phyloP scores from a whole-genome alignment of 2,797 vertebrate species.

The Alosa sapidissima region DNA sequence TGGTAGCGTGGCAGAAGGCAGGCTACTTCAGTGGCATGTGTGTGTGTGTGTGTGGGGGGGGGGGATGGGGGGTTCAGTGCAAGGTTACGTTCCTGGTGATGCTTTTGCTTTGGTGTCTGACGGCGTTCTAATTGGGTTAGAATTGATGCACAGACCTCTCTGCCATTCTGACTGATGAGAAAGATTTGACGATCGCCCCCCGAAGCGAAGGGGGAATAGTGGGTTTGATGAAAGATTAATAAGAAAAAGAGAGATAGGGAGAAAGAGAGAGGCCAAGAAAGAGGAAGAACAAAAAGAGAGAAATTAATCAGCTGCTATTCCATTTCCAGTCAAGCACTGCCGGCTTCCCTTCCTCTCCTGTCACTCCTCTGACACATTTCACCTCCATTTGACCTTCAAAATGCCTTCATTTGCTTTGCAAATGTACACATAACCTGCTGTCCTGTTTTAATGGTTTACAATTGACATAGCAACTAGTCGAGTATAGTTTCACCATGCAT shows the following conservation, averaged over 20 bases:
- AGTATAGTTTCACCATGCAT: background rate
- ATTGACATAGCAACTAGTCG: background rate
- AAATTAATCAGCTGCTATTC: slow-evolving; percentile 4
- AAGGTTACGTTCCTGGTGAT: slow-evolving; percentile 10
- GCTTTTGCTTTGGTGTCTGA: slow-evolving; percentile 19
- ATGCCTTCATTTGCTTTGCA: background rate
- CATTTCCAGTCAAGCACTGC: background rate
- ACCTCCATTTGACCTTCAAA: background rate
- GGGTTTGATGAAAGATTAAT: slow-evolving; percentile 8
- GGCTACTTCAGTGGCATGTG: background rate
- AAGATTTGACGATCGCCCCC: background rate
- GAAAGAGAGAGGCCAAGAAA: background rate
- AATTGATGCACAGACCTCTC: background rate
- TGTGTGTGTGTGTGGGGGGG: background rate
- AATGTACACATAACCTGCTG: background rate
- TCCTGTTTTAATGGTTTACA: background rate
- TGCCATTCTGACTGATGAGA: slow-evolving; percentile 12
- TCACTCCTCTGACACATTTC: background rate
- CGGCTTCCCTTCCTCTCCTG: background rate
- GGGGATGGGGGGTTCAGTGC: background rate
- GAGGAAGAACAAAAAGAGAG: background rate
- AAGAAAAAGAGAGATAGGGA: background rate
- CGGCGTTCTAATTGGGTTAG: slow-evolving; percentile 16
- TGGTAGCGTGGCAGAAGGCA: background rate
- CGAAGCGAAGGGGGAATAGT: background rate